Base-by-base conservation (phyloP, 2,888 invertebrate species). In the Andrena trimmerana region DNA sequence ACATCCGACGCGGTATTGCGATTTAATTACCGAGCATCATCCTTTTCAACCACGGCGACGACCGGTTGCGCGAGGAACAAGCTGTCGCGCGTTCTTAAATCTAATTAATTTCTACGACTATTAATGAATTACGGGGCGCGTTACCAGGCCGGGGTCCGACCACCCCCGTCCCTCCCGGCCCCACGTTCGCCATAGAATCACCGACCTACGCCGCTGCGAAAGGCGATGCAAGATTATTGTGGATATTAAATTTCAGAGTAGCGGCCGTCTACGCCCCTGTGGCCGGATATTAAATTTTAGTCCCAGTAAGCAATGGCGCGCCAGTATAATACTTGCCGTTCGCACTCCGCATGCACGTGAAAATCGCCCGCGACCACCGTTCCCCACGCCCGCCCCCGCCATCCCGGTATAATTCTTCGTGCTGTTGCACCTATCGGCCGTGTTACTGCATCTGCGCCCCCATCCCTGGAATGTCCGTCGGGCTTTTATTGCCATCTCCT, bases 201-300 rank as follows among this genome's bases (percentile, higher is more conserved):
- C 27, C 71, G 70, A 81, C 65, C 83, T 65, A 66, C 57, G 65
- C 36, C 29, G 54, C 20, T 67, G 63, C 63, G 81, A 68, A 83
- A 84, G 84, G 79, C 77, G 86, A 75, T 81, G 80, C 79, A 78
- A 78, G 84, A 87, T 88, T 91, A 91, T 90, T 90, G 90, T 90
- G 86, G 91, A 90, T 91, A 91, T 91, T 91, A 91, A 91, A 91
- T 91, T 90, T 90, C 89, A 89, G 86, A 86, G 83, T 84, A 86
- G 42, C 79, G 84, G 78, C 31, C 84, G 77, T 76, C 77, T 78
- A 84, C 87, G 86, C 86, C 86, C 80, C 78, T 85, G 57, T 48
- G 33, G 84, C 83, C 86, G 89, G 91, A 91, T 92, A 92, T 91
- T 91, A 91, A 92, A 92, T 92, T 91, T 90, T 90, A 88, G 92